Evolutionary conservation across 2,113 vertebrate species (phyloP).

Genomic region (Dicentrarchus labrax): DNA sequence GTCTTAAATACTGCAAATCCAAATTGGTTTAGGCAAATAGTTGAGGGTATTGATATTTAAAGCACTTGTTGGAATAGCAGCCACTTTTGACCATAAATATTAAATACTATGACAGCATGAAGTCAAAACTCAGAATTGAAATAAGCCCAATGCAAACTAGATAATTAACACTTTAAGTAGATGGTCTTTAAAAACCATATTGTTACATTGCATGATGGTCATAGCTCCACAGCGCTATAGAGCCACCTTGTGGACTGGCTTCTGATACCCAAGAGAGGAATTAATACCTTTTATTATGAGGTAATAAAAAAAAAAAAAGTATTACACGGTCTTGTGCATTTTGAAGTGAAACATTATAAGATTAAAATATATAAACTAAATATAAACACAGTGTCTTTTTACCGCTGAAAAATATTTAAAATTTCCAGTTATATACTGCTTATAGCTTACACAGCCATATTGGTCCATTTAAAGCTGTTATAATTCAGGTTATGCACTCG

Average conservation of each 20-base stretch:
- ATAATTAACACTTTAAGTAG: background rate
- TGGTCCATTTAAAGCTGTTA: background rate
- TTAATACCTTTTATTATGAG: too few species aligned
- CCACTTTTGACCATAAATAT: background rate
- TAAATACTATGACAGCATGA: background rate
- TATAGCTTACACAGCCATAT: too few species aligned
- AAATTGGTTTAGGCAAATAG: background rate
- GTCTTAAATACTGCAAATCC: background rate
- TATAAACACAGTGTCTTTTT: background rate
- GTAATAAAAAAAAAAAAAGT: too few species aligned
- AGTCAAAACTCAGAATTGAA: background rate
- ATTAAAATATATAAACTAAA: background rate
- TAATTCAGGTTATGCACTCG: background rate
- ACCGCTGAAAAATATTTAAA: background rate
- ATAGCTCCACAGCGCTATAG: background rate
- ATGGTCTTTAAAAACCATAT: background rate
- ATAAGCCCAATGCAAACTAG: background rate
- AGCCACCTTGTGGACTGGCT: conserved; percentile 48
- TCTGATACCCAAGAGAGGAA: background rate
- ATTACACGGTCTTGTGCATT: background rate
- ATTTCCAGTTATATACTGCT: background rate
- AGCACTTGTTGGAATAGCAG: background rate
- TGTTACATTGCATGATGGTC: background rate
- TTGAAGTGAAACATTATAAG: background rate
- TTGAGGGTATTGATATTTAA: background rate